Conservation (phyloP, 2,888 invertebrate species). For the Ophion slaviceki region DNA sequence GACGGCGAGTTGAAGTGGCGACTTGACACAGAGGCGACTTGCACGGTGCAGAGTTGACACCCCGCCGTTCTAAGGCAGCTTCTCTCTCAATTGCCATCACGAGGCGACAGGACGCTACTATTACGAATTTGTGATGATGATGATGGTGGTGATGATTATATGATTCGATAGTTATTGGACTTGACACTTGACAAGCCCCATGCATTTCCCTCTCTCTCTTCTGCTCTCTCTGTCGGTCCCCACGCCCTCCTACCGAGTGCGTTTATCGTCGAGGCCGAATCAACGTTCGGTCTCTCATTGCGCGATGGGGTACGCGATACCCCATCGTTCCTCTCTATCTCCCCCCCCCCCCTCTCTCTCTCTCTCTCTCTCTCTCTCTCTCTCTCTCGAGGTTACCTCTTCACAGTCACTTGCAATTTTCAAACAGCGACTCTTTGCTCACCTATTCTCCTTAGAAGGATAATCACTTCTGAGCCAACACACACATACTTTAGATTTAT, state of each 20-base stretch:
- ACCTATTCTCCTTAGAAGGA: too few species aligned
- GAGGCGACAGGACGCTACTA: conserved; percentile 52
- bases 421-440: too few species aligned
- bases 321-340: not conserved
- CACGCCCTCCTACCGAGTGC: not conserved
- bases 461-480: too few species aligned
- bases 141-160: conserved; percentile 36
- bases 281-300: conserved; percentile 2
- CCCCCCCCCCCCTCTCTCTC: not conserved
- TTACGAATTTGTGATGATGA: conserved; percentile 36
- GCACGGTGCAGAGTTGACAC: too few species aligned
- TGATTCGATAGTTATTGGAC: conserved; percentile 57
- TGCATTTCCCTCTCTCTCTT: not conserved
- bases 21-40: too few species aligned
- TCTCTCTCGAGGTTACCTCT: too few species aligned
- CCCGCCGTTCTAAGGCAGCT: not conserved
- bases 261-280: conserved; percentile 22
- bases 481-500: too few species aligned
- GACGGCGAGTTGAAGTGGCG: too few species aligned
- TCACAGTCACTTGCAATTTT: too few species aligned
- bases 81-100: conserved; percentile 49
- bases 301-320: too few species aligned
- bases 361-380: not conserved
- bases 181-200: conserved; percentile 53
- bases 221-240: not conserved